These are phyloP conservation scores for Proctacanthus coquilletti DNA, from an alignment of 1,140 invertebrate genomes.

Conservation along the genomic window DNA sequence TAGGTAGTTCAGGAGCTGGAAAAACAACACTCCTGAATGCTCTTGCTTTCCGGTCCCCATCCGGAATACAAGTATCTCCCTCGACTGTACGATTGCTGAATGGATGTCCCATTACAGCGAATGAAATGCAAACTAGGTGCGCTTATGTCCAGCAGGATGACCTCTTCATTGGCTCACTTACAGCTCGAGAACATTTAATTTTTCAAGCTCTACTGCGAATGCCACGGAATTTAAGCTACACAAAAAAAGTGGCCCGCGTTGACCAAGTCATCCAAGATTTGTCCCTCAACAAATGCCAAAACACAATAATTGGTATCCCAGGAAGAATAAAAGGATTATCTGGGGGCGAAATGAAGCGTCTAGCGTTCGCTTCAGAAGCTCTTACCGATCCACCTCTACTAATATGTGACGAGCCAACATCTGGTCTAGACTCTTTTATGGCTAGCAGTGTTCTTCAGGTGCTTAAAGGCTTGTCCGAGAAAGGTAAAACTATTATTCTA, in stretches of 20 bases:
- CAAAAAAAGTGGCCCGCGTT: slow-evolving; percentile 63
- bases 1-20: slow-evolving; percentile 90
- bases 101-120: slow-evolving; percentile 46
- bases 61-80: slow-evolving; percentile 36
- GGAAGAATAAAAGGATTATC: slow-evolving; percentile 83
- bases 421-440: slow-evolving; percentile 72
- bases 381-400: slow-evolving; percentile 87
- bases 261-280: slow-evolving; percentile 67
- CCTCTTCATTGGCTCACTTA: slow-evolving; percentile 85
- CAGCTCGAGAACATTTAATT: slow-evolving; percentile 74
- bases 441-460: slow-evolving; percentile 78
- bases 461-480: slow-evolving; percentile 58
- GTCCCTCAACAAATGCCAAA: slow-evolving; percentile 68
- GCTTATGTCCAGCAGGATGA: slow-evolving; percentile 95
- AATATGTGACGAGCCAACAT: slow-evolving; percentile 96
- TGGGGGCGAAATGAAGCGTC: slow-evolving; percentile 85
- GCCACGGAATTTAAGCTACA: slow-evolving; percentile 62
- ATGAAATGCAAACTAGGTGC: slow-evolving; percentile 56
- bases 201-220: slow-evolving; percentile 89
- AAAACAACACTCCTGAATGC: slow-evolving; percentile 92
- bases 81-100: slow-evolving; percentile 44
- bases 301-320: slow-evolving; percentile 75
- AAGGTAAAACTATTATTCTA: slow-evolving; percentile 82
- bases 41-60: slow-evolving; percentile 59
- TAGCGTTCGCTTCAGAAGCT: slow-evolving; percentile 93